phyloP scores from a whole-genome alignment of 64 coral and sea anemone species.

The Montipora capricornis region DNA sequence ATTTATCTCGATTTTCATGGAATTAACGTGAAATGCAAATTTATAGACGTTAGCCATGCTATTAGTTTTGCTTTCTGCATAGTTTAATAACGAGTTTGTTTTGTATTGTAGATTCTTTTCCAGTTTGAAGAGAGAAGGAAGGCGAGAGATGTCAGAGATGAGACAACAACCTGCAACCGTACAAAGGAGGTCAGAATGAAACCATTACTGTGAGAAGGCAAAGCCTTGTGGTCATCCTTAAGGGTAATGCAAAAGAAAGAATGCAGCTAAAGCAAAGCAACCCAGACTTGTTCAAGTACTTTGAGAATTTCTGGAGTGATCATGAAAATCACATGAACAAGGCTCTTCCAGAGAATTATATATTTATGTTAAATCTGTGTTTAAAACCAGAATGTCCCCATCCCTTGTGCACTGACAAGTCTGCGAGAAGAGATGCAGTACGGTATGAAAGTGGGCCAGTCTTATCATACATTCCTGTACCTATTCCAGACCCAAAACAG shows the following conservation, averaged over 20 bases:
- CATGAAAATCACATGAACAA: conserved; percentile 47
- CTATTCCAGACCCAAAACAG: conserved; percentile 63
- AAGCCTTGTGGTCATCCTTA: background rate
- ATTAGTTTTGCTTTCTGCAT: too few relatives aligned
- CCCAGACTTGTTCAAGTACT: conserved; percentile 49
- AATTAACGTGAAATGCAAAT: too few relatives aligned
- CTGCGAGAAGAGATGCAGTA: background rate
- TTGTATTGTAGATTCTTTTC: too few relatives aligned
- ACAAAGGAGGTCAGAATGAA: too few relatives aligned
- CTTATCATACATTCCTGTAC: conserved; percentile 42
- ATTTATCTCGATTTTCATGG: too few relatives aligned
- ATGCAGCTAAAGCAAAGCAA: conserved; percentile 38
- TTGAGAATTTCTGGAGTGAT: conserved; percentile 47
- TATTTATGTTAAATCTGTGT: conserved; percentile 71
- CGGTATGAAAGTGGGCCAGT: conserved; percentile 47
- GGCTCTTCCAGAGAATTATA: conserved; percentile 60
- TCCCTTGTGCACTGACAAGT: conserved; percentile 33
- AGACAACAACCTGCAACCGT: too few relatives aligned
- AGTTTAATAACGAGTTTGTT: too few relatives aligned
- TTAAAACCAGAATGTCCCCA: conserved; percentile 48
- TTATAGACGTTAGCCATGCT: too few relatives aligned
- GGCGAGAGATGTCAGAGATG: too few relatives aligned
- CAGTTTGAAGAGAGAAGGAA: too few relatives aligned
- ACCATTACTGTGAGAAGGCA: background rate
- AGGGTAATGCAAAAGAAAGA: background rate